Base-by-base conservation (phyloP, 2,888 invertebrate genomes). In the Cryptocheilus praepositus region DNA sequence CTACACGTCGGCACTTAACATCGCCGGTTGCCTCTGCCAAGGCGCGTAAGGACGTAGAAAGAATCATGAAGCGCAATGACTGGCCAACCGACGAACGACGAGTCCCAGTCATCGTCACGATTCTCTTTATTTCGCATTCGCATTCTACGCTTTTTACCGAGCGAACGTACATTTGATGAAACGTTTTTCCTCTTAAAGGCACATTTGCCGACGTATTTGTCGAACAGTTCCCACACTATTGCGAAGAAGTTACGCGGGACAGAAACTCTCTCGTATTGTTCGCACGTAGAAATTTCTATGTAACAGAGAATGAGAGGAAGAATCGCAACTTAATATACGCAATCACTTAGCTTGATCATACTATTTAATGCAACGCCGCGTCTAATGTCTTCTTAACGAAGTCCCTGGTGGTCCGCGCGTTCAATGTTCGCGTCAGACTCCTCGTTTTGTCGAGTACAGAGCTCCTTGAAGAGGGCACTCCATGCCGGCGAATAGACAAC, bases 21-120 rank as follows among this genome's bases (percentile, higher is more conserved):
- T 46, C 19, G 54, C 56, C 44, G 69, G 63, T 74, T 74, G 74
- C 64, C 67, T 70, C 15, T 52, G 57, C 19, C 28, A 58, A 45
- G 65, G 74, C 53, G 71, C 46, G n/a, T 4, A 8, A 25, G 0
- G 15, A 36, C 3, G 7, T 11, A 11, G 1, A 1, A 36, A 11
- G 1, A 1, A 36, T 36, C 36, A 36, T 36, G 7, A 7, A 11
- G 8, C 36, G 36, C 36, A 36, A 36, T 36, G 36, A 36, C 36
- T 4, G 36, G 3, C 7, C 36, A 25, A 25, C 3, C 25, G 11
- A 8, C 4, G 11, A 7, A 36, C 11, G 4, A 7, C 36, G 11
- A 11, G 4, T 5, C 7, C 36, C 3, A 7, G 7, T 36, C 36
- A 11, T 11, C 13, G 36, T 36, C 28, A 28, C 28, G 28, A 5